A percentile compares a stretch with the other conserved stretches of the same genome.
Evolutionary conservation across 2,888 invertebrate genomes (phyloP).

Genomic region (Stegana nigrithorax): DNA sequence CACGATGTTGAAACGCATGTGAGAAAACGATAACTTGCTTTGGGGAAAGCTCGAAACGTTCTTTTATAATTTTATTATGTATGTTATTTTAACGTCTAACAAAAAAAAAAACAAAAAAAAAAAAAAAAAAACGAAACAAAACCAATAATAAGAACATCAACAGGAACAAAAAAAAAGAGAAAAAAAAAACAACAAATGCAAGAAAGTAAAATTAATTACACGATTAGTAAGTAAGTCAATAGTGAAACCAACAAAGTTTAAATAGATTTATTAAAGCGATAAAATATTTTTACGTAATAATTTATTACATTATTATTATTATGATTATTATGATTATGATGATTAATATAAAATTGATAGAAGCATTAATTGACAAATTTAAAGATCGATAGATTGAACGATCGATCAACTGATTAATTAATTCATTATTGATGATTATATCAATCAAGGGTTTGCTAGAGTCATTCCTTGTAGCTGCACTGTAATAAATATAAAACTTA

Average conservation of each 20-base stretch:
- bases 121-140: constrained; percentile 20
- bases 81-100: constrained; percentile 43
- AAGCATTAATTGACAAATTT: constrained; percentile 51
- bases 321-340: too few relatives aligned
- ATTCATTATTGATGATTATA: constrained; percentile 54
- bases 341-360: constrained; percentile 52
- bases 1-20: too few relatives aligned
- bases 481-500: constrained; percentile 56
- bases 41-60: constrained; percentile 30
- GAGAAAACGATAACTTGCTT: constrained; percentile 42
- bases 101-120: constrained; percentile 29
- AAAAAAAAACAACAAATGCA: not conserved
- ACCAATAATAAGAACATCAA: constrained; percentile 19
- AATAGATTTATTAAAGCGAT: constrained; percentile 16
- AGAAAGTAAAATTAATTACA: constrained; percentile 10
- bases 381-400: constrained; percentile 42
- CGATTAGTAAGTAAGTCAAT: constrained; percentile 41
- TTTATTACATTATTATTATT: too few relatives aligned
- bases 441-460: constrained; percentile 58
- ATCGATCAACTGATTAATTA: too few relatives aligned
- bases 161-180: not conserved
- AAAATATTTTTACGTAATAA: constrained; percentile 62
- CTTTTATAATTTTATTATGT: constrained; percentile 39
- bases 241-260: constrained; percentile 42
- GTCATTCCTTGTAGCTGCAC: constrained; percentile 66